These are phyloP conservation scores for Phortica okadai DNA, from an alignment of 2,888 invertebrate genomes.

Conservation along the genomic window DNA sequence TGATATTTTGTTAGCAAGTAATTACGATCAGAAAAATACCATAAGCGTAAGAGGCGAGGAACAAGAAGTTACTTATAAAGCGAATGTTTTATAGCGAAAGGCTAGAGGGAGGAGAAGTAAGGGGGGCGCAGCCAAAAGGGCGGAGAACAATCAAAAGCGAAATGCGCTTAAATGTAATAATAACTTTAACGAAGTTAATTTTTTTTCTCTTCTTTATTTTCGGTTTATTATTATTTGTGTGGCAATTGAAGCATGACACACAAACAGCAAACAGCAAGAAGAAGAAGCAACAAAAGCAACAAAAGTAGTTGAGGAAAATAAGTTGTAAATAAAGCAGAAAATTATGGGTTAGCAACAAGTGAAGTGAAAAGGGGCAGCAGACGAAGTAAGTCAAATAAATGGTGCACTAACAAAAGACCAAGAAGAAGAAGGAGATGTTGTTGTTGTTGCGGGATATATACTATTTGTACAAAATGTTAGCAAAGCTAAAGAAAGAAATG, in stretches of 20 bases:
- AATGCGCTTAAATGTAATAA: constrained; percentile 22
- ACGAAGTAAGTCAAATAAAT: background rate
- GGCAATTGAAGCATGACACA: constrained; percentile 31
- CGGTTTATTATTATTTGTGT: constrained; percentile 14
- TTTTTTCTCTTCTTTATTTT: background rate
- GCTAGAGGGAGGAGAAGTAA: background rate
- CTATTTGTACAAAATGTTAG: constrained; percentile 24
- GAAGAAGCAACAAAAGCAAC: background rate
- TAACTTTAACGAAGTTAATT: constrained; percentile 13
- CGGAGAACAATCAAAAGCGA: background rate
- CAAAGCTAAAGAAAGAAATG: background rate
- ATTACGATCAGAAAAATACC: background rate
- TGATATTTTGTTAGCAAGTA: constrained; percentile 23
- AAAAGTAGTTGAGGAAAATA: constrained; percentile 1
- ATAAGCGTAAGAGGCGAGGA: background rate
- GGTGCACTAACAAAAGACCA: background rate
- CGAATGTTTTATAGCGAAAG: background rate
- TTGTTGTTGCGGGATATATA: background rate
- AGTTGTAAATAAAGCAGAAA: constrained; percentile 31
- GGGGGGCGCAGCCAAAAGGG: background rate
- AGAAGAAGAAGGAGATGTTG: background rate
- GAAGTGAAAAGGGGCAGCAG: constrained; percentile 10
- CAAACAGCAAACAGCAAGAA: constrained; percentile 22
- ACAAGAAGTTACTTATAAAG: background rate
- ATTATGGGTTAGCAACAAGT: constrained; percentile 29